A percentile compares a stretch with the other conserved stretches of the same genome.
phyloP scores from a whole-genome alignment of 2,888 invertebrate species.

The Trilocha varians region DNA sequence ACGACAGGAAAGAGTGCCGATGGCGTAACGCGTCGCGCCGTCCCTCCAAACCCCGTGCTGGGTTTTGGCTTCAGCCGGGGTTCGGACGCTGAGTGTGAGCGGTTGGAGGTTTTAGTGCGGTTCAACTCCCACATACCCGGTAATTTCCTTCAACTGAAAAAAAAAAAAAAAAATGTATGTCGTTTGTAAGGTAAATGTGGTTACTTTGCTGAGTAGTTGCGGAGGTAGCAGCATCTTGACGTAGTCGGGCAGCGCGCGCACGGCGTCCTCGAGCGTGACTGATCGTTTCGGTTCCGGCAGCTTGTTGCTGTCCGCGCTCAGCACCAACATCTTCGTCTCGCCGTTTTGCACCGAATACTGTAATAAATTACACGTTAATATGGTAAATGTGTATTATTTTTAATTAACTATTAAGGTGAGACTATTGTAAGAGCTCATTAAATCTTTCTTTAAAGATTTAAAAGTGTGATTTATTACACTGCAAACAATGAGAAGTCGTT shows the following conservation, averaged over 20 bases:
- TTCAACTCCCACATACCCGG: too few relatives aligned
- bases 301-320: conserved; percentile 60
- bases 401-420: background rate
- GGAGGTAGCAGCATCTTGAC: conserved; percentile 59
- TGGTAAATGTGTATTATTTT: too few relatives aligned
- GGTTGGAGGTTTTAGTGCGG: too few relatives aligned
- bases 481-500: background rate
- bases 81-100: too few relatives aligned
- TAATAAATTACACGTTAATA: background rate
- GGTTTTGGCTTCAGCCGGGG: too few relatives aligned
- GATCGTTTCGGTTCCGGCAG: conserved; percentile 42
- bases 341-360: conserved; percentile 66
- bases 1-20: too few relatives aligned
- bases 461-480: background rate
- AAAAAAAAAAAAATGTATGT: too few relatives aligned
- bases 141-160: too few relatives aligned
- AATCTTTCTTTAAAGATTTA: background rate
- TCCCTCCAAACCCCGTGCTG: too few relatives aligned
- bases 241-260: conserved; percentile 59
- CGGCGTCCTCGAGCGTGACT: conserved; percentile 57
- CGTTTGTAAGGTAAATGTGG: too few relatives aligned
- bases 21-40: too few relatives aligned
- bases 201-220: conserved; percentile 54
- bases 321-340: conserved; percentile 59
- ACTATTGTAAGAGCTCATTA: background rate